Percentiles rank a stretch among this genome's conserved stretches.
Conservation (phyloP, 2,113 vertebrate species). For the Junco hyemalis region DNA sequence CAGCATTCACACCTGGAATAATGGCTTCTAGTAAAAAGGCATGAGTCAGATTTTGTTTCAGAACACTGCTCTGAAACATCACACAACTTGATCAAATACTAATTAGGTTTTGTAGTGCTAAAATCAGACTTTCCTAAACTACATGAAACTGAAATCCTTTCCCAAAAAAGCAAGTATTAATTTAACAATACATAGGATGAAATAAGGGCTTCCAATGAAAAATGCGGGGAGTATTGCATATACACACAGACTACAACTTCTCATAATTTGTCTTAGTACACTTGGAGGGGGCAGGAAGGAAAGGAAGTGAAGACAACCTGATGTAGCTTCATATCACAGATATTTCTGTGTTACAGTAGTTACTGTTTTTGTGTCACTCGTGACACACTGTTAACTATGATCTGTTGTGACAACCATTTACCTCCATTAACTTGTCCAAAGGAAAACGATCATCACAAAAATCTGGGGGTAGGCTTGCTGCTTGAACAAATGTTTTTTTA, state of each 20-base stretch:
- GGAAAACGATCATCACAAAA: constrained; percentile 36
- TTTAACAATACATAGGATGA: neutral
- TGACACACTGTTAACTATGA: neutral
- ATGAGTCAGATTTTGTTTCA: neutral
- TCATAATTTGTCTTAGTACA: neutral
- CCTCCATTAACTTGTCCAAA: constrained; percentile 79
- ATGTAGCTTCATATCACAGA: neutral
- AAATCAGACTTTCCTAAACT: neutral
- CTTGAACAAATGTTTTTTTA: constrained; percentile 75
- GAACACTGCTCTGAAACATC: neutral
- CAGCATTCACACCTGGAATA: neutral
- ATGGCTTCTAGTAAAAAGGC: neutral
- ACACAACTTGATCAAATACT: neutral
- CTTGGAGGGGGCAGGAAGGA: neutral
- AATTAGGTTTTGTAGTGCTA: neutral
- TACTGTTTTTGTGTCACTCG: neutral
- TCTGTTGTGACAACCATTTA: constrained; percentile 55
- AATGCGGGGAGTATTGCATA: neutral
- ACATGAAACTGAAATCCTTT: neutral
- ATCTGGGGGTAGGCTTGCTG: constrained; percentile 28
- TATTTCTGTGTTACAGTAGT: neutral
- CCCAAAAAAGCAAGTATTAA: neutral
- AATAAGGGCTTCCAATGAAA: neutral
- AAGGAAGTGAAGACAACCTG: neutral
- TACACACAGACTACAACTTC: neutral